These are phyloP conservation scores for Mantis religiosa DNA, from an alignment of 2,888 invertebrate species.

Conservation along the genomic window DNA sequence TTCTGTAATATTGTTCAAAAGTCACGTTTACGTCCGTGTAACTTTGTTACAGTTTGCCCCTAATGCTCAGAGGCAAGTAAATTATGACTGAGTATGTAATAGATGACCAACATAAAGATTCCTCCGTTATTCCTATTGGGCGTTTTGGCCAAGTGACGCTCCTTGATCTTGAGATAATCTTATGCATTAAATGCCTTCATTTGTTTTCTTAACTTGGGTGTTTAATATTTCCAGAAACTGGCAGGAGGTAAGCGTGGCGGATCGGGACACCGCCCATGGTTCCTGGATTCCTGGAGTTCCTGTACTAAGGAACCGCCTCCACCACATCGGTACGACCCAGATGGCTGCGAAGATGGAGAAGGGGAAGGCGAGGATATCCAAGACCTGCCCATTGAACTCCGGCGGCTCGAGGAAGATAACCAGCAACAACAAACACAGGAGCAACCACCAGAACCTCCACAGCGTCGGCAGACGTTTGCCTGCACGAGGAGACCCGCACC, in stretches of 20 bases:
- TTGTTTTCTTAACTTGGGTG: not conserved
- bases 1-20: no score
- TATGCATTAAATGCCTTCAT: no score
- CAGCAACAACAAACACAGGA: conserved; percentile 37
- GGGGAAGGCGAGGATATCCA: conserved; percentile 59
- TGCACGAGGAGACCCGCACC: conserved; percentile 41
- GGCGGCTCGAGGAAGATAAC: conserved; percentile 64
- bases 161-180: no score
- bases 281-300: conserved; percentile 73
- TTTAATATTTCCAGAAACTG: conserved; percentile 55
- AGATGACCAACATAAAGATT: no score
- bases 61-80: no score
- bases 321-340: conserved; percentile 48
- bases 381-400: conserved; percentile 83
- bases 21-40: no score
- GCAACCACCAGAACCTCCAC: conserved; percentile 40
- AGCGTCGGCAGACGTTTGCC: conserved; percentile 52
- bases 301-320: conserved; percentile 46
- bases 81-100: no score
- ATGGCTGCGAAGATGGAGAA: conserved; percentile 53
- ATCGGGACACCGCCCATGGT: conserved; percentile 62
- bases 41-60: no score
- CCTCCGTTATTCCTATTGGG: no score
- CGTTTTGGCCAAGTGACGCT: no score
- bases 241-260: conserved; percentile 63